Evolutionary conservation across 2,888 invertebrate genomes (phyloP).

Genomic region (Elysia crispata): DNA sequence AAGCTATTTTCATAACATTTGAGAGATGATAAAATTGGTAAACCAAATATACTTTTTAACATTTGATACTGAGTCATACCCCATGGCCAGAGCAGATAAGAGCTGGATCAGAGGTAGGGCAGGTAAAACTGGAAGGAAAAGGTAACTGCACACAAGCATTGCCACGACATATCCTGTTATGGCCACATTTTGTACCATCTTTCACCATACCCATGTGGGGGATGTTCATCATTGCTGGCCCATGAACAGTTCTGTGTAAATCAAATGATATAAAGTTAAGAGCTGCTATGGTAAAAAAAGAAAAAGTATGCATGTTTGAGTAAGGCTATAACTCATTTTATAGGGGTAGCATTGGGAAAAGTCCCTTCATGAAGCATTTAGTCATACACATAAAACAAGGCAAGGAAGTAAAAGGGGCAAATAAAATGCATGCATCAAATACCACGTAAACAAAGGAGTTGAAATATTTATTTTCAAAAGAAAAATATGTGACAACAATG

Average conservation of each 20-base stretch:
- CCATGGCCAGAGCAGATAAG: slow-evolving; percentile 96
- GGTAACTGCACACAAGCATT: slow-evolving; percentile 62
- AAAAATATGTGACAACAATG: no score
- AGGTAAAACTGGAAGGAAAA: slow-evolving; percentile 58
- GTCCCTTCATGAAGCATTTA: no score
- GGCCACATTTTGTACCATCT: slow-evolving; percentile 96
- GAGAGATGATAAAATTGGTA: not conserved
- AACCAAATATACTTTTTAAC: not conserved
- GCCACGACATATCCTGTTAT: slow-evolving; percentile 92
- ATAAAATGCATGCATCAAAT: no score
- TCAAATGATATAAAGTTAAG: slow-evolving; percentile 10
- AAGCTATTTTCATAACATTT: not conserved
- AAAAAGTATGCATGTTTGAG: no score
- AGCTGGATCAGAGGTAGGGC: slow-evolving; percentile 79
- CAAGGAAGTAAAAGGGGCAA: no score
- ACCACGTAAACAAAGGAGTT: no score
- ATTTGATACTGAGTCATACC: slow-evolving; percentile 82
- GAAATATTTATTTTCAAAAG: no score
- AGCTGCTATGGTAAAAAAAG: no score
- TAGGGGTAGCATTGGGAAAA: no score
- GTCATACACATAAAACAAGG: no score
- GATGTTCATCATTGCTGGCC: slow-evolving; percentile 67
- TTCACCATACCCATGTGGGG: slow-evolving; percentile 86
- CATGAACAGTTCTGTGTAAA: slow-evolving; percentile 67
- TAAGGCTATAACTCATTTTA: no score